Percentiles rank a stretch among this genome's conserved stretches.
Conservation (phyloP, 2,888 invertebrate genomes). For the Idaea dimidiata region DNA sequence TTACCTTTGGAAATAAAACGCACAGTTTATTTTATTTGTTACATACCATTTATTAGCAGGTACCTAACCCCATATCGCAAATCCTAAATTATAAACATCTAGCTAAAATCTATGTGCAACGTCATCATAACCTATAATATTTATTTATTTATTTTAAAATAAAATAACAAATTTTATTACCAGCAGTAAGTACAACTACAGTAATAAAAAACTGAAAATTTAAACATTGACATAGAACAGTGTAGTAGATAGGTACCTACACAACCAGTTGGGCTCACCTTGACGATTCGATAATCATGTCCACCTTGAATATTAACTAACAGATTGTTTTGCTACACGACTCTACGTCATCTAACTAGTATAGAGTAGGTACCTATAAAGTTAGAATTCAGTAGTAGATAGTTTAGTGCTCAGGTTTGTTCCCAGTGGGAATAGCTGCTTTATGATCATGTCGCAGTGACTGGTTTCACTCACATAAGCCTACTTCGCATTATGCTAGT, state of each 20-base stretch:
- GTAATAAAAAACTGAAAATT: constrained; percentile 2
- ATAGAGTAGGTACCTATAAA: not conserved
- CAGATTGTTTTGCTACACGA: constrained; percentile 58
- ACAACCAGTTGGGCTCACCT: constrained; percentile 60
- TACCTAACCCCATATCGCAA: too few relatives aligned
- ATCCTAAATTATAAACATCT: too few relatives aligned
- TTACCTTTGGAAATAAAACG: too few relatives aligned
- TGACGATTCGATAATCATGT: constrained; percentile 74
- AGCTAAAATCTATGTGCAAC: too few relatives aligned
- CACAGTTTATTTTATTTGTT: too few relatives aligned
- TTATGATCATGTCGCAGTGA: too few relatives aligned
- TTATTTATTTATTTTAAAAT: not conserved
- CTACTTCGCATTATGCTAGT: too few relatives aligned
- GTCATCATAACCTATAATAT: not conserved
- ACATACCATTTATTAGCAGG: too few relatives aligned
- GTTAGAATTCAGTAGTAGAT: too few relatives aligned
- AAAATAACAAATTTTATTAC: not conserved
- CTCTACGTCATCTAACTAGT: constrained; percentile 30
- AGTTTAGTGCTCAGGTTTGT: constrained; percentile 16
- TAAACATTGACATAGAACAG: constrained; percentile 15
- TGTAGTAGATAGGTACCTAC: constrained; percentile 11
- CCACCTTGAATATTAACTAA: constrained; percentile 77
- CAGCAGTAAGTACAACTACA: not conserved
- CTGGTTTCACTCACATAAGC: too few relatives aligned
- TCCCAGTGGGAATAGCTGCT: not conserved